Evolutionary conservation across 2,888 invertebrate species (phyloP).

Genomic region (Sipha maydis): DNA sequence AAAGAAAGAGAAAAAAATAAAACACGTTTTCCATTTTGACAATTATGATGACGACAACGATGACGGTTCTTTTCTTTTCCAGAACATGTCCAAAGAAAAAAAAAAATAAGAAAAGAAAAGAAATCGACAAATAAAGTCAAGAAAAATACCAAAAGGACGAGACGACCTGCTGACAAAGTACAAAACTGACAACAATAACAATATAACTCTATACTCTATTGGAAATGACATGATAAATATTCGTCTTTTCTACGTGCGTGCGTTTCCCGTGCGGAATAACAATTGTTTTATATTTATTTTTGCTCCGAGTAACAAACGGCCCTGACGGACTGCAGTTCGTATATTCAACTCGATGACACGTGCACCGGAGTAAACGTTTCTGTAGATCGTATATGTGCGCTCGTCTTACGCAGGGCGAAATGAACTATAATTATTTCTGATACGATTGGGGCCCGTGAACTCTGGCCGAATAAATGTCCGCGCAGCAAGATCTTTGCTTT

Average conservation of each 20-base stretch:
- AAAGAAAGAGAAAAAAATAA: not conserved
- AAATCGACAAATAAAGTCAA: slow-evolving; percentile 37
- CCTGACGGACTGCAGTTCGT: not conserved
- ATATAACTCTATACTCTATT: slow-evolving; percentile 38
- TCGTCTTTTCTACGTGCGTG: slow-evolving; percentile 1
- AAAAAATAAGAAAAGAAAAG: not conserved
- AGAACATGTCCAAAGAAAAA: not conserved
- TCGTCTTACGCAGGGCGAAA: not conserved
- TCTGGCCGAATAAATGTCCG: no score
- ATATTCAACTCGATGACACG: not conserved
- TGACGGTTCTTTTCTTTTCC: slow-evolving; percentile 3
- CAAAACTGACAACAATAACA: slow-evolving; percentile 38
- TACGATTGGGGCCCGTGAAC: no score
- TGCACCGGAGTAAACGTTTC: not conserved
- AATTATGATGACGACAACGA: not conserved
- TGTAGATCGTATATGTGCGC: no score
- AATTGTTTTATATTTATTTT: slow-evolving; percentile 26
- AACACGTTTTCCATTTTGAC: slow-evolving; percentile 28
- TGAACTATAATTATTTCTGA: no score
- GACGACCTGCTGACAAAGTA: slow-evolving; percentile 39
- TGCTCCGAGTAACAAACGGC: slow-evolving; percentile 15
- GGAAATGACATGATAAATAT: slow-evolving; percentile 53
- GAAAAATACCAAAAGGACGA: not conserved
- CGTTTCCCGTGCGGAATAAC: slow-evolving; percentile 33
- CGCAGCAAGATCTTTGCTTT: no score